Percentiles rank a stretch among this genome's conserved stretches.
These are phyloP conservation scores for Cepaea nemoralis DNA, from an alignment of 1,140 invertebrate species.

Conservation along the genomic window DNA sequence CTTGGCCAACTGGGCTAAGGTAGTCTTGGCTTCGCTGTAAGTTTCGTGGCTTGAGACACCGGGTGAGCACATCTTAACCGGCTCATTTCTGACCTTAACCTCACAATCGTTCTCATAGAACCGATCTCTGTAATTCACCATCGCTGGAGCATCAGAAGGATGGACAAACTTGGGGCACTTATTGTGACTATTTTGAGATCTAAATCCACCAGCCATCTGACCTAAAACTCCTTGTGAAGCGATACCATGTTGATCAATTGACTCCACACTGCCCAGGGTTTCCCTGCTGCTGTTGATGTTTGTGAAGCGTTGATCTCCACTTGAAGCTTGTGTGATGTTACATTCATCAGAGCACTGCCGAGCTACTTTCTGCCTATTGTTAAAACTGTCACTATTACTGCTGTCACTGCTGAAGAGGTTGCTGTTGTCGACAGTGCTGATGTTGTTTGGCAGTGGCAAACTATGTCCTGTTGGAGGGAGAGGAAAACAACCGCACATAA, in stretches of 20 bases:
- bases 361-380: background rate
- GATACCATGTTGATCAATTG: background rate
- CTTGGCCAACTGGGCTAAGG: background rate
- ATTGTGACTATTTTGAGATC: background rate
- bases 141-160: background rate
- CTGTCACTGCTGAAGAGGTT: slow-evolving; percentile 6
- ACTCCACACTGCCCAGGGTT: background rate
- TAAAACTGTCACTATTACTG: slow-evolving; percentile 15
- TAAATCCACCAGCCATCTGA: background rate
- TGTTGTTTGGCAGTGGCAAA: slow-evolving; percentile 10
- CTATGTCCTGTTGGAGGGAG: background rate
- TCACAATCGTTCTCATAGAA: background rate
- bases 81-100: background rate
- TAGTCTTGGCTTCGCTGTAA: background rate
- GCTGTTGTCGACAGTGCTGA: slow-evolving; percentile 10
- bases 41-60: background rate
- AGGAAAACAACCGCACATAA: background rate
- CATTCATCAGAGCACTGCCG: slow-evolving; percentile 20
- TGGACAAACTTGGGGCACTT: background rate
- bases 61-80: background rate
- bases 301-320: background rate
- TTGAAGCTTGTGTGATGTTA: background rate
- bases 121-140: background rate
- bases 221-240: background rate
- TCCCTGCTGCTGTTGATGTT: background rate